A percentile compares a stretch with the other conserved stretches of the same genome.
Evolutionary conservation across 2,888 invertebrate genomes (phyloP).

Genomic region (Cataglyphis rosenhaueri): DNA sequence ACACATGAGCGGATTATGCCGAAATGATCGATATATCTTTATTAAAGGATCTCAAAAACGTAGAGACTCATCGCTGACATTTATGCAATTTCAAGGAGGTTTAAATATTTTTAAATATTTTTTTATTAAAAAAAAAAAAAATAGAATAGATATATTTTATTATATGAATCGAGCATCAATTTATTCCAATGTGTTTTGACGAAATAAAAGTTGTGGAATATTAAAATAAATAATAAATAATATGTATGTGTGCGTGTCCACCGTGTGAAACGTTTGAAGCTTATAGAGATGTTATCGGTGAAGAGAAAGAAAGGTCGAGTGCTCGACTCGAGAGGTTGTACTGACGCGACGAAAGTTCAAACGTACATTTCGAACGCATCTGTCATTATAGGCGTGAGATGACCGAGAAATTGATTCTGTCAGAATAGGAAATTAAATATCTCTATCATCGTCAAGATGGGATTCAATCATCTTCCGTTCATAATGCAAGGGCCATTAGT

Average conservation of each 20-base stretch:
- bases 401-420: conserved; percentile 19
- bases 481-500: conserved; percentile 10
- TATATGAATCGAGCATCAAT: not conserved
- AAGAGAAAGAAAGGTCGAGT: conserved; percentile 14
- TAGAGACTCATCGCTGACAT: not conserved
- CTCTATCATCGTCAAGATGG: conserved; percentile 1
- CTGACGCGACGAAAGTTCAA: not conserved
- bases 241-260: not conserved
- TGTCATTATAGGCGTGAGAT: not conserved
- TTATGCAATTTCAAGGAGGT: not conserved
- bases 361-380: not conserved
- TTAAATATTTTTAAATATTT: not conserved
- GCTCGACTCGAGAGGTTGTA: not conserved
- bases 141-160: not conserved
- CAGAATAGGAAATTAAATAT: conserved; percentile 22
- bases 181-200: not conserved
- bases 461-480: conserved; percentile 5
- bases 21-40: not conserved
- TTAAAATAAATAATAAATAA: not conserved
- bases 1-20: not conserved
- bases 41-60: not conserved
- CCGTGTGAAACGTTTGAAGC: not conserved
- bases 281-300: not conserved
- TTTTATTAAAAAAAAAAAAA: not conserved
- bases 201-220: not conserved